phyloP scores from a whole-genome alignment of 2,113 vertebrate genomes.

The Labeo catla region DNA sequence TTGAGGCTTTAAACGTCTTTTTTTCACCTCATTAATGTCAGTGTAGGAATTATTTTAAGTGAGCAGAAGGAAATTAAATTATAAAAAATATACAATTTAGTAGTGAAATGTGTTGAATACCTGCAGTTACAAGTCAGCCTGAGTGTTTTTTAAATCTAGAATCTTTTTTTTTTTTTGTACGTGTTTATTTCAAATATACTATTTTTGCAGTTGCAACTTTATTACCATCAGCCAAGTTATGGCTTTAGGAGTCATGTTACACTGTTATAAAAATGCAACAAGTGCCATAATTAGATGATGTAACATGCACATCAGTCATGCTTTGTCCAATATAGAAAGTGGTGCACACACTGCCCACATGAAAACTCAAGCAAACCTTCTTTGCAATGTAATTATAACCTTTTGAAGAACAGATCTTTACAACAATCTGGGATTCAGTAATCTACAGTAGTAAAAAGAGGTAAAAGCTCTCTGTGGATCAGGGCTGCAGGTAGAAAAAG shows the following conservation, averaged over 20 bases:
- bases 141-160: not conserved
- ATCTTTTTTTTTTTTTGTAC: not conserved
- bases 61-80: not conserved
- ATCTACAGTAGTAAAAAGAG: not conserved
- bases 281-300: conserved; percentile 19
- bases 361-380: not conserved
- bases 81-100: not conserved
- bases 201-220: not conserved
- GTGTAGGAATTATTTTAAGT: not conserved
- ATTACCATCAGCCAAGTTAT: not conserved
- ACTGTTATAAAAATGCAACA: not conserved
- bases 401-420: not conserved
- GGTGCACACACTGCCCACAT: not conserved
- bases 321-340: not conserved
- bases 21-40: conserved; percentile 11
- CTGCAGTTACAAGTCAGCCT: not conserved
- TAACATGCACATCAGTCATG: conserved; percentile 23
- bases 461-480: not conserved
- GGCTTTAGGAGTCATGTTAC: not conserved
- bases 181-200: not conserved
- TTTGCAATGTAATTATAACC: not conserved
- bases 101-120: not conserved
- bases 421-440: not conserved
- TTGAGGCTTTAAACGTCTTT: not conserved
- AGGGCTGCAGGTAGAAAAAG: not conserved